Evolutionary conservation across 2,113 vertebrate species (phyloP).

Genomic region (Sus scrofa): T2T-Sscrofa CM000824.6:75281001-75281500

Average conservation of each 20-base stretch:
- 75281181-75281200: background rate
- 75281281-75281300: background rate
- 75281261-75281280: background rate
- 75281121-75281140: slow-evolving; percentile 4
- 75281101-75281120: background rate
- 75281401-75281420: background rate
- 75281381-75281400: background rate
- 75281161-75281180: background rate
- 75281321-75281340: background rate
- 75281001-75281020: background rate
- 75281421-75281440: background rate
- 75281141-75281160: background rate
- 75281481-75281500: background rate
- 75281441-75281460: background rate
- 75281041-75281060: background rate
- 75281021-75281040: background rate
- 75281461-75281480: background rate
- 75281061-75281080: background rate
- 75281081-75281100: background rate
- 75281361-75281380: background rate
- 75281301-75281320: background rate
- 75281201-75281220: background rate
- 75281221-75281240: background rate
- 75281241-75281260: background rate
- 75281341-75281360: background rate